These are phyloP conservation scores for Lathronympha strigana DNA, from an alignment of 2,888 invertebrate genomes.

Conservation along the genomic window DNA sequence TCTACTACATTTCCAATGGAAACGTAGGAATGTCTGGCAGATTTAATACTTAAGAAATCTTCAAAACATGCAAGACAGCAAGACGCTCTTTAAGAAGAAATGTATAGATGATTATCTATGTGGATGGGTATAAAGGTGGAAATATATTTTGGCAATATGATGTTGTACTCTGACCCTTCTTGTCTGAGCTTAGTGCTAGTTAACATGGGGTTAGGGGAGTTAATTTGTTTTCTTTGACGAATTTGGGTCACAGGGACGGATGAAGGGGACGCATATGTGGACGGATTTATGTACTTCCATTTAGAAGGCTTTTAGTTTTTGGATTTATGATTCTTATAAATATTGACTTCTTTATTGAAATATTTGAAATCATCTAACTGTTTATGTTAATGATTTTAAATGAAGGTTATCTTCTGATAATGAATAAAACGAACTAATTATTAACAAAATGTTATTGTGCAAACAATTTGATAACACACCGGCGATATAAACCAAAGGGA, in stretches of 20 bases:
- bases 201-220: slow-evolving; percentile 12
- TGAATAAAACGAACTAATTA: background rate
- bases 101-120: too few species aligned
- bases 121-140: background rate
- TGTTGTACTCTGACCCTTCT: background rate
- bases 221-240: slow-evolving; percentile 47
- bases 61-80: too few species aligned
- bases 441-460: background rate
- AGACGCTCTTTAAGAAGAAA: too few species aligned
- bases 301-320: slow-evolving; percentile 42
- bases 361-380: too few species aligned
- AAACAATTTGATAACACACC: background rate
- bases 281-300: slow-evolving; percentile 58
- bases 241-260: slow-evolving; percentile 76
- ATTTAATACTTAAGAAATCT: background rate
- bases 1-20: background rate
- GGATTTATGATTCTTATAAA: too few species aligned
- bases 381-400: too few species aligned
- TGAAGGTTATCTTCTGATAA: background rate
- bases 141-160: background rate
- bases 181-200: slow-evolving; percentile 2
- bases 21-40: background rate
- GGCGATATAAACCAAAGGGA: background rate
- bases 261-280: slow-evolving; percentile 54
- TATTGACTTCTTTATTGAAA: too few species aligned